These are phyloP conservation scores for Azorinus chamasolen DNA, from an alignment of 2,888 invertebrate genomes.

Conservation along the genomic window DNA sequence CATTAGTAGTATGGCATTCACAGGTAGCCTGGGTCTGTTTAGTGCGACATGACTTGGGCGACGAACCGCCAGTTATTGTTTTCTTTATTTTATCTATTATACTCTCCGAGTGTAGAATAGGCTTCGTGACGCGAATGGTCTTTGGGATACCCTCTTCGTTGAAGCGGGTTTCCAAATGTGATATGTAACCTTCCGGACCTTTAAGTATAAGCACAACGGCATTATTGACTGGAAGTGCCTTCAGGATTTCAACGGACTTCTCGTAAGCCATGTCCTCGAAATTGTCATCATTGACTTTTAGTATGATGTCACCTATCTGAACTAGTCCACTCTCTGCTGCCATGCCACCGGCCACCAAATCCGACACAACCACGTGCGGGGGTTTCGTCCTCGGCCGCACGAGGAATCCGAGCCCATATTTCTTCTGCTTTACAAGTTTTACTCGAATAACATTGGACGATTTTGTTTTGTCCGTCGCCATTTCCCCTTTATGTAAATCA, in stretches of 20 bases:
- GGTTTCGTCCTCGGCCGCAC: slow-evolving; percentile 78
- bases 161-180: slow-evolving; percentile 83
- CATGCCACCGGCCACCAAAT: slow-evolving; percentile 80
- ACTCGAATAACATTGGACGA: slow-evolving; percentile 77
- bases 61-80: slow-evolving; percentile 58
- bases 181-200: slow-evolving; percentile 82
- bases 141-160: slow-evolving; percentile 78
- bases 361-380: slow-evolving; percentile 79
- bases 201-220: slow-evolving; percentile 79
- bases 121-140: slow-evolving; percentile 81
- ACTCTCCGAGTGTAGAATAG: slow-evolving; percentile 70
- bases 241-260: slow-evolving; percentile 75
- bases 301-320: slow-evolving; percentile 82
- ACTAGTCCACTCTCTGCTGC: slow-evolving; percentile 83
- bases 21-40: slow-evolving; percentile 56
- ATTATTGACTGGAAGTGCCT: slow-evolving; percentile 74
- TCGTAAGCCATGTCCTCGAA: slow-evolving; percentile 81
- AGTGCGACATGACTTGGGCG: slow-evolving; percentile 40
- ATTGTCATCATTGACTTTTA: slow-evolving; percentile 82
- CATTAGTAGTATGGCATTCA: slow-evolving; percentile 22
- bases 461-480: no score
- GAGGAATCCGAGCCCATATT: slow-evolving; percentile 82
- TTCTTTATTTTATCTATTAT: slow-evolving; percentile 73
- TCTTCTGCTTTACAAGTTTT: slow-evolving; percentile 77
- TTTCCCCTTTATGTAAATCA: no score